phyloP scores from a whole-genome alignment of 2,888 invertebrate species.

The Latheticus oryzae region DNA sequence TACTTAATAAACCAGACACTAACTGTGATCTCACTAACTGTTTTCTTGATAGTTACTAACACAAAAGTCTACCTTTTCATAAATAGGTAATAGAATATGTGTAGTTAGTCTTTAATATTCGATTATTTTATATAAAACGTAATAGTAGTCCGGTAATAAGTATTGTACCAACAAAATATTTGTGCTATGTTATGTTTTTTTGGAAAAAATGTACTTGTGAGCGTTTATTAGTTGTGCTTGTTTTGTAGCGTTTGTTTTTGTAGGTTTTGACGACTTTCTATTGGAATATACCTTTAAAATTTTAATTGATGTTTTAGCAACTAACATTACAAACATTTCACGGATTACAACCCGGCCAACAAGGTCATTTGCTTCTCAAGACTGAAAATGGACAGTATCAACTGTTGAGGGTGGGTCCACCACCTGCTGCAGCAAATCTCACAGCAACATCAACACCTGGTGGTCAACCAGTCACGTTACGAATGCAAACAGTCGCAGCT shows the following conservation, averaged over 20 bases:
- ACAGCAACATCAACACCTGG: constrained; percentile 70
- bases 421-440: constrained; percentile 71
- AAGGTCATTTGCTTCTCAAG: constrained; percentile 91
- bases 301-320: constrained; percentile 68
- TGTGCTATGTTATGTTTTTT: constrained; percentile 9
- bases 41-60: constrained; percentile 28
- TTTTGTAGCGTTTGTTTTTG: constrained; percentile 24
- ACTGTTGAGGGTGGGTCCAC: constrained; percentile 88
- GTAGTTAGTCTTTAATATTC: too few species aligned
- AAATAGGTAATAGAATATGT: too few species aligned
- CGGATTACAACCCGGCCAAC: constrained; percentile 88
- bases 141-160: too few species aligned
- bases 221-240: constrained; percentile 24
- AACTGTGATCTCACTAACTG: constrained; percentile 36
- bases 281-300: too few species aligned
- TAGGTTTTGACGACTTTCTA: constrained; percentile 22
- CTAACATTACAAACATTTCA: constrained; percentile 90
- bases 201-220: constrained; percentile 6
- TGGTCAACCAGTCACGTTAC: constrained; percentile 77
- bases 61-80: too few species aligned
- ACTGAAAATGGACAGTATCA: constrained; percentile 98
- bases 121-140: too few species aligned
- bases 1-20: constrained; percentile 34
- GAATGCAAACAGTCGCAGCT: constrained; percentile 84
- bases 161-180: constrained; percentile 25